A percentile compares a stretch with the other conserved stretches of the same genome.
phyloP scores from a whole-genome alignment of 1,140 invertebrate genomes.

The Spodoptera frugiperda region DNA sequence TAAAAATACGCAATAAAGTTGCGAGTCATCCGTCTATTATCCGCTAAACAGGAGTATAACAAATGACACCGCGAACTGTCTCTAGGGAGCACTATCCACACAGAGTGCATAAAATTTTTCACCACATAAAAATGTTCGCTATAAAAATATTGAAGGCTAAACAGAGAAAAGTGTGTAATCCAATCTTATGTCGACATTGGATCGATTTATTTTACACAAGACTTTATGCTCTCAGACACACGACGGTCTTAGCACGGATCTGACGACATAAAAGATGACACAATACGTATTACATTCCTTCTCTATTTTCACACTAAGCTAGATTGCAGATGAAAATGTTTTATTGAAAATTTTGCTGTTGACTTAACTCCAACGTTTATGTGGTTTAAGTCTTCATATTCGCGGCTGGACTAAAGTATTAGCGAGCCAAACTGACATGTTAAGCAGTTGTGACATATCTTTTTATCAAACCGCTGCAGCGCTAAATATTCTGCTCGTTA shows the following conservation, averaged over 20 bases:
- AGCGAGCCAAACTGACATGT: not conserved
- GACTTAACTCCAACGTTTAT: slow-evolving; percentile 12
- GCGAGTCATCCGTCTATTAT: not conserved
- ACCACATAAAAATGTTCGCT: slow-evolving; percentile 19
- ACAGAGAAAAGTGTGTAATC: slow-evolving; percentile 31
- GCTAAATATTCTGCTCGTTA: not conserved
- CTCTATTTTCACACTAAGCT: slow-evolving; percentile 12
- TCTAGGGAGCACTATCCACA: not conserved
- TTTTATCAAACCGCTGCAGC: slow-evolving; percentile 20
- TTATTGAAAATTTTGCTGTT: slow-evolving; percentile 1
- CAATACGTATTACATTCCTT: slow-evolving; percentile 9
- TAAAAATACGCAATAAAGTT: slow-evolving; percentile 4
- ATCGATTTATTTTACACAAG: slow-evolving; percentile 37
- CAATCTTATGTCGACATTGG: slow-evolving; percentile 24
- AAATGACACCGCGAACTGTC: slow-evolving; percentile 13
- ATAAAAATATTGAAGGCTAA: slow-evolving; percentile 13
- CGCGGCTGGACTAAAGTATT: slow-evolving; percentile 4
- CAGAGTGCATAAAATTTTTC: slow-evolving; percentile 25
- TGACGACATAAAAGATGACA: slow-evolving; percentile 19
- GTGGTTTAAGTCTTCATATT: not conserved
- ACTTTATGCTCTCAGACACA: slow-evolving; percentile 22
- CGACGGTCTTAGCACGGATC: slow-evolving; percentile 7
- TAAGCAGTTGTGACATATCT: slow-evolving; percentile 1
- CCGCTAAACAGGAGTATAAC: slow-evolving; percentile 1
- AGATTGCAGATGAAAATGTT: slow-evolving; percentile 2